Evolutionary conservation across 1,140 invertebrate genomes (phyloP), one percentile per base, ranked within the genome.

Genomic region (Mercenaria mercenaria): DNA sequence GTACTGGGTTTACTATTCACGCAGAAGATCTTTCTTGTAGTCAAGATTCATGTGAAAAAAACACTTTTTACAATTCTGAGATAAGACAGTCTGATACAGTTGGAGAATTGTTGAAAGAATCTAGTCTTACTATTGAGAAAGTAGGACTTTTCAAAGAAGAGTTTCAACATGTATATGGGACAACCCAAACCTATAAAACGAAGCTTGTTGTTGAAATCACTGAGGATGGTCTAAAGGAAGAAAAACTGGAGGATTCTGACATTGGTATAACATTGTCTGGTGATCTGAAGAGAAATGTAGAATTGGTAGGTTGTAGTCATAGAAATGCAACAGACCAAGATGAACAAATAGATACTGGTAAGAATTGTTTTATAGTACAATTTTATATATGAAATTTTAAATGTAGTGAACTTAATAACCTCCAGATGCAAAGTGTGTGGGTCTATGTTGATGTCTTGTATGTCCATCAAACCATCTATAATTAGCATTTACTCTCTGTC

Each of bases 331-430:
- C 26, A 4, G 52, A 64, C n/a, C 47, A 82, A 67, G 80, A 82
- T 82, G 80, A 82, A 29, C 80, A 82, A 34, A 61, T 82, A 64
- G 80, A 82, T 82, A 64, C 61, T 37, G 80, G 80, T 82, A 59
- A 82, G 8, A 2, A 15, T 11, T n/a, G 29, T 20, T 34, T 72
- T 4, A 10, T 20, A 50, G 10, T 50, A 50, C 20, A 11, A 50
- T 11, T 50, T 50, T 50, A 50, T 50, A 50, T n/a, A n/a, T n/a
- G n/a, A n/a, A n/a, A n/a, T n/a, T n/a, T n/a, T n/a, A n/a, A n/a
- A n/a, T n/a, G n/a, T n/a, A n/a, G n/a, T n/a, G n/a, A n/a, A n/a
- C n/a, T n/a, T n/a, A n/a, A n/a, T n/a, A n/a, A n/a, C n/a, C n/a
- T n/a, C n/a, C n/a, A n/a, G n/a, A n/a, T n/a, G n/a, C n/a, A n/a